Conservation (phyloP, 1,140 invertebrate species). For the Atta colombica region DNA sequence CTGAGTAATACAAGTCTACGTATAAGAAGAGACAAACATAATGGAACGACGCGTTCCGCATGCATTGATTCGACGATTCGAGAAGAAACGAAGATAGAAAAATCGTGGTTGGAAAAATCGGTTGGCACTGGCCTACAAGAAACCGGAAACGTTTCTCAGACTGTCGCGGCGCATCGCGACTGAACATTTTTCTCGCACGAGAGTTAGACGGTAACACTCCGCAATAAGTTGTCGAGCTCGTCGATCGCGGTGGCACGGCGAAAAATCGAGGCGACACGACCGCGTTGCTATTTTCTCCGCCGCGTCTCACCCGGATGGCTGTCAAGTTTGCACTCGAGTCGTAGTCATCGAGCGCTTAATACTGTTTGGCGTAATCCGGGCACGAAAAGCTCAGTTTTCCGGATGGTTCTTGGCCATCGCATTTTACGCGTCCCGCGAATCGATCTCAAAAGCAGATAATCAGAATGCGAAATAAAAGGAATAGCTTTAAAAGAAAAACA, state of each 20-base stretch:
- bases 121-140: conserved; percentile 48
- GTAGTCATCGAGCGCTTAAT: conserved; percentile 46
- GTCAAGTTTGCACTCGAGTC: neutral
- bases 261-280: conserved; percentile 62
- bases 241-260: conserved; percentile 23
- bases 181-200: neutral
- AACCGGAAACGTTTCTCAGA: neutral
- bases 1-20: neutral
- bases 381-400: neutral
- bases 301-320: conserved; percentile 56
- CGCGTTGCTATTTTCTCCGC: conserved; percentile 67
- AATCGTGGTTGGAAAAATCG: conserved; percentile 27
- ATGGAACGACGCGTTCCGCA: neutral
- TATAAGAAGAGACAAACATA: neutral
- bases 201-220: neutral
- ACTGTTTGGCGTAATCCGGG: conserved; percentile 33
- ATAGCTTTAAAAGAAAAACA: neutral
- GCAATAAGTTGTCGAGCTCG: conserved; percentile 25
- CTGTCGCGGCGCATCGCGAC: conserved; percentile 10
- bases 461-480: neutral
- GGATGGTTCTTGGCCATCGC: neutral
- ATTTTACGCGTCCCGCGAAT: conserved; percentile 1
- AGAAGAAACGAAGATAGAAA: neutral
- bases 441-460: neutral
- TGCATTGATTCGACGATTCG: neutral